Percentiles rank a stretch among this genome's conserved stretches.
These are phyloP conservation scores for Drosophila paulistorum DNA, from an alignment of 1,140 invertebrate species.

Conservation along the genomic window DNA sequence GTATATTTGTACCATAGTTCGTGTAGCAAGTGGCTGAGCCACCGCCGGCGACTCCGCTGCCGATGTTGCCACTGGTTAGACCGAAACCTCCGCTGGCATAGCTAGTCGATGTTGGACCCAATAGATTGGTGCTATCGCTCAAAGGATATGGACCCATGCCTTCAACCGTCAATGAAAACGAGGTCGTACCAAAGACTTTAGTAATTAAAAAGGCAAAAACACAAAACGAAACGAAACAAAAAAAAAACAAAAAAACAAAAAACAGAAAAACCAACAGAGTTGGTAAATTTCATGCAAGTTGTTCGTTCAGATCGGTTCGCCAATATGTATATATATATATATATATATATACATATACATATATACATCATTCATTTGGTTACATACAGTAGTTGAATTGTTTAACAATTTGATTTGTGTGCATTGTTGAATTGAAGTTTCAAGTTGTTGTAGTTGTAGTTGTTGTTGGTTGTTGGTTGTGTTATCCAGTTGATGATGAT, in stretches of 20 bases:
- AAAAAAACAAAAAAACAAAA: neutral
- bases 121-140: constrained; percentile 82
- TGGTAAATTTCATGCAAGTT: constrained; percentile 58
- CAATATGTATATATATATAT: constrained; percentile 35
- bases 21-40: constrained; percentile 73
- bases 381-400: constrained; percentile 62
- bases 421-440: neutral
- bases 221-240: neutral
- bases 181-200: constrained; percentile 83
- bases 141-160: constrained; percentile 83
- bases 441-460: neutral
- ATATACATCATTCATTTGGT: constrained; percentile 37
- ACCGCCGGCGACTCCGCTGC: constrained; percentile 14
- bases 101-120: constrained; percentile 75
- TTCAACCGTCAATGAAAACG: constrained; percentile 83
- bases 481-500: constrained; percentile 7
- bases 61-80: constrained; percentile 22
- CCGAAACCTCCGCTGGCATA: constrained; percentile 45
- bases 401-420: constrained; percentile 21
- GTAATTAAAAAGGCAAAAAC: constrained; percentile 58
- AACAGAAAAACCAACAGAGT: neutral
- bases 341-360: neutral
- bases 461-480: neutral
- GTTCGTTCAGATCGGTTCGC: constrained; percentile 39
- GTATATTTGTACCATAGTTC: constrained; percentile 82